These are phyloP conservation scores for Drosophila mimica DNA, from an alignment of 2,888 invertebrate species.

Conservation along the genomic window DNA sequence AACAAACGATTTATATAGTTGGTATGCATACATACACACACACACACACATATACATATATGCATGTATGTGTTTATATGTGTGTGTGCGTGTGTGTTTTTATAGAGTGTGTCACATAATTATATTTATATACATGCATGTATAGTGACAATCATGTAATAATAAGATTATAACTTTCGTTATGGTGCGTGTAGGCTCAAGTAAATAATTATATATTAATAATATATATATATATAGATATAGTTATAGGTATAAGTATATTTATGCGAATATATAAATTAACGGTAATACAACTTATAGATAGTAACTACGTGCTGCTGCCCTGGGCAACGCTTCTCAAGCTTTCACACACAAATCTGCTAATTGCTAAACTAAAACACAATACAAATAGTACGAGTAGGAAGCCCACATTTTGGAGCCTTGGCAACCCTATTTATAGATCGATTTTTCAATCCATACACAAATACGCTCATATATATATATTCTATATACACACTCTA, in stretches of 20 bases:
- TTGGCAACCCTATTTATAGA: background rate
- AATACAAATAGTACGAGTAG: slow-evolving; percentile 18
- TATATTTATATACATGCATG: background rate
- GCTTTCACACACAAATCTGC: slow-evolving; percentile 32
- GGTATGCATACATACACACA: slow-evolving; percentile 18
- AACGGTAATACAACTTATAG: slow-evolving; percentile 50
- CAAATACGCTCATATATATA: background rate
- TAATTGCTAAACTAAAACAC: slow-evolving; percentile 17
- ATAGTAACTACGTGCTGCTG: slow-evolving; percentile 35
- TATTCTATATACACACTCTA: background rate
- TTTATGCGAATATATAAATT: slow-evolving; percentile 23
- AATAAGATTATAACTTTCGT: slow-evolving; percentile 18
- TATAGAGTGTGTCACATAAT: background rate
- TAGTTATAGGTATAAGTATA: slow-evolving; percentile 8
- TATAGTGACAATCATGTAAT: background rate
- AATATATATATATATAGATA: background rate
- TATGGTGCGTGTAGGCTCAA: slow-evolving; percentile 17
- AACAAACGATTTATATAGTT: slow-evolving; percentile 61
- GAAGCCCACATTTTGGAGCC: slow-evolving; percentile 1
- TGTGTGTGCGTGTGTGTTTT: background rate
- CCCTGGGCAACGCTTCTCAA: slow-evolving; percentile 45
- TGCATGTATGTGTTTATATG: background rate
- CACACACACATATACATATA: background rate
- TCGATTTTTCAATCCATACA: background rate
- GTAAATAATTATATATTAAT: background rate